phyloP scores from a whole-genome alignment of 2,797 vertebrate genomes.

The Mycteria americana region DNA sequence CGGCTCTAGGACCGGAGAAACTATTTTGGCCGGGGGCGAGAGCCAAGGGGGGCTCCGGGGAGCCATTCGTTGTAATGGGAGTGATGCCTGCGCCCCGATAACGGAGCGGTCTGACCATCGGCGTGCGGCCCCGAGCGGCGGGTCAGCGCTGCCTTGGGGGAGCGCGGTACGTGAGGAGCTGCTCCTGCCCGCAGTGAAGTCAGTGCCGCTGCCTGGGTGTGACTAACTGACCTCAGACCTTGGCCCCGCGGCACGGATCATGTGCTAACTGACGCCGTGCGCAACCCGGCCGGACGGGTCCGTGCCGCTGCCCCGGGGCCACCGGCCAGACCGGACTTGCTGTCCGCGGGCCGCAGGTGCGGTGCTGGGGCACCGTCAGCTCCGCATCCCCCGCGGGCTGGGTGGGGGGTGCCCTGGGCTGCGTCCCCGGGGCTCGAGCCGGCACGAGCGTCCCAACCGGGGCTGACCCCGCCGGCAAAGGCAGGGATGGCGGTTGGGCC shows the following conservation, averaged over 20 bases:
- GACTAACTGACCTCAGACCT: conserved; percentile 58
- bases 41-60: not conserved
- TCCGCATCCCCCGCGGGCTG: not conserved
- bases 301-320: conserved; percentile 12
- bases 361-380: not conserved
- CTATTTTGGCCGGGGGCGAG: not conserved
- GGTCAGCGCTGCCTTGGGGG: conserved; percentile 49
- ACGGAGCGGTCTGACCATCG: not conserved
- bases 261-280: conserved; percentile 30
- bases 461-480: not conserved
- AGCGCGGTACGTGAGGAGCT: conserved; percentile 52
- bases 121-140: not conserved
- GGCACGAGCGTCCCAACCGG: accelerated
- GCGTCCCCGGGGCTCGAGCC: not conserved
- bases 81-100: not conserved
- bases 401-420: accelerated
- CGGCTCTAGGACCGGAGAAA: not conserved
- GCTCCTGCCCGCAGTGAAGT: conserved; percentile 60
- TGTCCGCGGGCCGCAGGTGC: not conserved
- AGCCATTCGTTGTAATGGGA: not conserved
- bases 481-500: accelerated
- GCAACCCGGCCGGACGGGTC: conserved; percentile 39
- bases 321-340: conserved; percentile 2
- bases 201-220: conserved; percentile 63
- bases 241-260: conserved; percentile 57